Evolutionary conservation across 2,113 vertebrate genomes (phyloP).

Genomic region (Bos javanicus): DNA sequence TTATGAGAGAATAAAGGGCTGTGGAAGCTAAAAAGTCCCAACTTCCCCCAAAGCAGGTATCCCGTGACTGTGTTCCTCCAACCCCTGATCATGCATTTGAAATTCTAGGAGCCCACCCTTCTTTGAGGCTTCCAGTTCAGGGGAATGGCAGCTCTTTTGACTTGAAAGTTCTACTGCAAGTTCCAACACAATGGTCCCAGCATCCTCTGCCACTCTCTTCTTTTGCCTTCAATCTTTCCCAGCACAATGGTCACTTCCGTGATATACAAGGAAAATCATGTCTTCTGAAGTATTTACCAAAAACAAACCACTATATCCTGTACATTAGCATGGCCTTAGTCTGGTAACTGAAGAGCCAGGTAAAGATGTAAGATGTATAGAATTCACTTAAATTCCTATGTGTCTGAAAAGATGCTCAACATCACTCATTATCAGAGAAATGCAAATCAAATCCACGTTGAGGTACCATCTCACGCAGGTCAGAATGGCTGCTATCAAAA

Average conservation of each 20-base stretch:
- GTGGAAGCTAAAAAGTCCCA: not conserved
- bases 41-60: not conserved
- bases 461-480: not conserved
- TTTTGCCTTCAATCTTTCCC: not conserved
- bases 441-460: not conserved
- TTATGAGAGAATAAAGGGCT: not conserved
- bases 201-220: not conserved
- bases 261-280: not conserved
- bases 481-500: not conserved
- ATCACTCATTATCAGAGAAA: not conserved
- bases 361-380: not conserved
- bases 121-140: not conserved
- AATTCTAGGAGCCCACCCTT: not conserved
- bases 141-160: not conserved
- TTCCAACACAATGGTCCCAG: not conserved
- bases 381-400: not conserved
- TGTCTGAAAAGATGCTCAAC: not conserved
- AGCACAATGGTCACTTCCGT: not conserved
- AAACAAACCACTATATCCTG: not conserved
- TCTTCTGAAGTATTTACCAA: not conserved
- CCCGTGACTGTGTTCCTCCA: not conserved
- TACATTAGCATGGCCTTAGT: not conserved
- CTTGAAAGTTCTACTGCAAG: not conserved
- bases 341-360: not conserved
- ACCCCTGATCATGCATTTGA: not conserved